Percentiles rank a stretch among this genome's conserved stretches.
Conservation (phyloP, 2,113 vertebrate species). For the Psephotus haematonotus region DNA sequence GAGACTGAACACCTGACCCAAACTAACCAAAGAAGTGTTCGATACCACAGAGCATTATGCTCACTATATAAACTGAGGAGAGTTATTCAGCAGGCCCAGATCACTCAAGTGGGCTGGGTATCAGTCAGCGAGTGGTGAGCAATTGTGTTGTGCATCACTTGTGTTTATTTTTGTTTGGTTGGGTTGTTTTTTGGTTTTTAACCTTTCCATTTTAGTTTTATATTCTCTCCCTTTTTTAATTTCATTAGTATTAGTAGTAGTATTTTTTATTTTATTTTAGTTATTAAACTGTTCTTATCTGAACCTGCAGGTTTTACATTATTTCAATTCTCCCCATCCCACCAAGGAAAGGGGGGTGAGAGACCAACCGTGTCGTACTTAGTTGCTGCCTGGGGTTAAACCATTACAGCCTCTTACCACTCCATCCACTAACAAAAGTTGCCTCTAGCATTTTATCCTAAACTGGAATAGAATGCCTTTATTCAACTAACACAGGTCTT, state of each 20-base stretch:
- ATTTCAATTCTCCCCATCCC: neutral
- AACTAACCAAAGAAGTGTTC: neutral
- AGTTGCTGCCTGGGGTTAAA: neutral
- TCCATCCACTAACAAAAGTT: neutral
- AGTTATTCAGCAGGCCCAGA: neutral
- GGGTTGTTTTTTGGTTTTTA: neutral
- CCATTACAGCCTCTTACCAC: neutral
- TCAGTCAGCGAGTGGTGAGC: neutral
- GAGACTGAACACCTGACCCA: neutral
- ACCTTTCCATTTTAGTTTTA: neutral
- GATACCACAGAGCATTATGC: neutral
- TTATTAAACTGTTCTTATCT: neutral
- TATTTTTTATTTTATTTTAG: neutral
- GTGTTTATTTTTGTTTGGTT: neutral
- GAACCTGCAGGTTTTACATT: neutral
- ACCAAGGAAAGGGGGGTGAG: neutral
- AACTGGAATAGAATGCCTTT: neutral
- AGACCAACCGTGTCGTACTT: neutral
- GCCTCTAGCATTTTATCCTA: neutral
- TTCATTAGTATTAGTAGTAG: neutral
- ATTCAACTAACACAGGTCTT: neutral
- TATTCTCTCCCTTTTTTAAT: neutral
- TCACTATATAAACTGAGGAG: neutral
- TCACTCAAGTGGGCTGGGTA: too few species aligned
- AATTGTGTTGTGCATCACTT: neutral